phyloP scores from a whole-genome alignment of 2,113 vertebrate species.

The Malurus alboscapulatus region DNA sequence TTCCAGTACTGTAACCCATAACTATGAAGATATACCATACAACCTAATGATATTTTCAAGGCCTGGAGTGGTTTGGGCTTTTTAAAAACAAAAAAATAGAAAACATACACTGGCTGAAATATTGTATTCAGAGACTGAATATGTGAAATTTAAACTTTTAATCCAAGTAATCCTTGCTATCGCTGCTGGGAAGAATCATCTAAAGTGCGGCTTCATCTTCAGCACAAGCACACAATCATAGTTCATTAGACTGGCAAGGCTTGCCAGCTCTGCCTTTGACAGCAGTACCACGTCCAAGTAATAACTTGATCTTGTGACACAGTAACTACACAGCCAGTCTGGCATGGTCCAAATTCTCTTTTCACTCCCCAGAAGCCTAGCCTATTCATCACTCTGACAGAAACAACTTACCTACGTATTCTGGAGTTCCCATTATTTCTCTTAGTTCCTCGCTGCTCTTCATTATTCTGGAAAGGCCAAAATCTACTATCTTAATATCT shows the following conservation, averaged over 20 bases:
- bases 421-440: slow-evolving; percentile 95
- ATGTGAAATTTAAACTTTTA: background rate
- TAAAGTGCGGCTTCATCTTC: background rate
- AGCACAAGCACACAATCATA: background rate
- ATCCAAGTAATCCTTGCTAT: background rate
- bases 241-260: background rate
- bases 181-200: background rate
- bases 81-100: background rate
- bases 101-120: background rate
- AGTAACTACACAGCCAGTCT: background rate
- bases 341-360: background rate
- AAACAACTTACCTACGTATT: slow-evolving; percentile 90
- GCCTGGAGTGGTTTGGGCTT: background rate
- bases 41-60: background rate
- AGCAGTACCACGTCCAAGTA: background rate
- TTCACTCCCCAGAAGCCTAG: background rate
- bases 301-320: accelerated
- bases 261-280: background rate
- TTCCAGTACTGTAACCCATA: background rate
- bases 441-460: slow-evolving; percentile 86
- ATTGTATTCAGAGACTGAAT: background rate
- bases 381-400: accelerated
- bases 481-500: slow-evolving; percentile 94
- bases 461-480: slow-evolving; percentile 91
- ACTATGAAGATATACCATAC: background rate